Percentiles rank a stretch among this genome's conserved stretches.
phyloP scores from a whole-genome alignment of 2,888 invertebrate species.

The Galeruca laticollis region DNA sequence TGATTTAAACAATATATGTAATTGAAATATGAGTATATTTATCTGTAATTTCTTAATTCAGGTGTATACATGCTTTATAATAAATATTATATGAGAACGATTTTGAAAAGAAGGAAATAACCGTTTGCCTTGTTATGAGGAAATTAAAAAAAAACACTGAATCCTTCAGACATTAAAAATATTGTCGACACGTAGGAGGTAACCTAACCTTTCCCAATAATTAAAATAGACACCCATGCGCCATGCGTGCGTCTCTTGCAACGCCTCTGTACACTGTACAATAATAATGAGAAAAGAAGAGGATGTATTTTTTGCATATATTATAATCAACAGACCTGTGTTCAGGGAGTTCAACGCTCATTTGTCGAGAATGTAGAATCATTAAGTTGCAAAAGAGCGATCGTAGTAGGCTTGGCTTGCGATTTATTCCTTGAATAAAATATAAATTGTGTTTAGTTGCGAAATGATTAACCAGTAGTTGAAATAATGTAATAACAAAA shows the following conservation, averaged over 20 bases:
- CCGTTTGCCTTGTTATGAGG: too few species aligned
- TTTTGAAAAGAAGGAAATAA: too few species aligned
- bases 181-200: background rate
- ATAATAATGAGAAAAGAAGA: constrained; percentile 13
- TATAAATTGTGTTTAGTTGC: constrained; percentile 27
- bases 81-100: too few species aligned
- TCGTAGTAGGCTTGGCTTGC: constrained; percentile 37
- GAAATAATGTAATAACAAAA: background rate
- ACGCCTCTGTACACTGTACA: constrained; percentile 6
- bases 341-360: constrained; percentile 38
- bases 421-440: constrained; percentile 34
- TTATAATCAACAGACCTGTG: constrained; percentile 25
- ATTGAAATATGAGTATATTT: too few species aligned
- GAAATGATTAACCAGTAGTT: constrained; percentile 8
- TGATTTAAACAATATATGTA: too few species aligned
- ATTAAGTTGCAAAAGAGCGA: constrained; percentile 38
- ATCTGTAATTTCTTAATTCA: too few species aligned
- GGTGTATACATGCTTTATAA: too few species aligned
- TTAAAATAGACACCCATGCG: background rate
- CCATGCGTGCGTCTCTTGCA: background rate
- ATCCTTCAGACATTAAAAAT: too few species aligned
- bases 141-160: background rate
- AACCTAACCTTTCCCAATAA: constrained; percentile 11
- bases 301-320: constrained; percentile 15
- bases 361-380: constrained; percentile 41